phyloP scores from a whole-genome alignment of 2,888 invertebrate species.

The Ceriagrion tenellum region DNA sequence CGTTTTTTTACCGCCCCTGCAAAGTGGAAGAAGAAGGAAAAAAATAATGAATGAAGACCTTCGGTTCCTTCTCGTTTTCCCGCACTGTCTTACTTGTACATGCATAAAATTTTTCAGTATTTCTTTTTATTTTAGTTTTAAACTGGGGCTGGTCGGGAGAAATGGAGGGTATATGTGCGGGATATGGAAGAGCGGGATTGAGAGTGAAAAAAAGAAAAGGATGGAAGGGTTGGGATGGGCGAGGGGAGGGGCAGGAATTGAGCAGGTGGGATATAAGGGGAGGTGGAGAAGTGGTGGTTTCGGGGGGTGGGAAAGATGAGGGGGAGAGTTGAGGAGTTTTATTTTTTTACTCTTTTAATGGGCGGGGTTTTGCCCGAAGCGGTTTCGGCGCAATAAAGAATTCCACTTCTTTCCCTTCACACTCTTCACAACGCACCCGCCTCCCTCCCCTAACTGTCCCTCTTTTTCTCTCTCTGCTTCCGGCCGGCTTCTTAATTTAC shows the following conservation, averaged over 20 bases:
- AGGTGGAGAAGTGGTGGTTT: not conserved
- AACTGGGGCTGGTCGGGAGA: not conserved
- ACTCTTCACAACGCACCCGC: too few species aligned
- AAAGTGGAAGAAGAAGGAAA: too few species aligned
- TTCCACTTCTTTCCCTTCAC: not conserved
- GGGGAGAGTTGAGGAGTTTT: not conserved
- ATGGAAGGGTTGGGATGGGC: too few species aligned
- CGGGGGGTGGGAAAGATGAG: not conserved
- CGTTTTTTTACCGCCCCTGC: not conserved
- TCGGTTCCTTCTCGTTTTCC: not conserved
- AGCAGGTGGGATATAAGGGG: not conserved
- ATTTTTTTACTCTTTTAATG: not conserved
- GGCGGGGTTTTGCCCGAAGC: not conserved
- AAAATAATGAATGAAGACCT: not conserved
- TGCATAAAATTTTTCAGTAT: not conserved
- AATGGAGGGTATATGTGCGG: too few species aligned
- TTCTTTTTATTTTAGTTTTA: not conserved
- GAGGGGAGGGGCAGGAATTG: not conserved
- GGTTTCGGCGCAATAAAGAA: slow-evolving; percentile 1
- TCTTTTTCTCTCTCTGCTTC: not conserved
- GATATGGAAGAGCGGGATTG: not conserved
- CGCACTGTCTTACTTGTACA: not conserved
- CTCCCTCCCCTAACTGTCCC: too few species aligned
- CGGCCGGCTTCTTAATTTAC: not conserved
- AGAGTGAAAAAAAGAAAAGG: not conserved